Conservation (phyloP, 2,797 vertebrate genomes). For the Sebastes trivittatus region DNA sequence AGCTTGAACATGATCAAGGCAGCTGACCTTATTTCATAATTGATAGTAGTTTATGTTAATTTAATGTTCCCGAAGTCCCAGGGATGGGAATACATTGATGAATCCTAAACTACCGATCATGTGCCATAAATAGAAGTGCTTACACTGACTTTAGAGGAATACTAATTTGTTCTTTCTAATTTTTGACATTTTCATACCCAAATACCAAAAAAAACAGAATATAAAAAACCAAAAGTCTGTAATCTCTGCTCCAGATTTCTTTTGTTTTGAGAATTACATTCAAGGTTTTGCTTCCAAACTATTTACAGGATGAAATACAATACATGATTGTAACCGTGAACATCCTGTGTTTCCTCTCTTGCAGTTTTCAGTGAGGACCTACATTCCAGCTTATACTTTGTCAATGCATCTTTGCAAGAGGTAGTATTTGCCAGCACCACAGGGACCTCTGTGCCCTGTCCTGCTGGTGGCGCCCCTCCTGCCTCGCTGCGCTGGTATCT, state of each 20-base stretch:
- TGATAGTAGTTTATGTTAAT: constrained; percentile 64
- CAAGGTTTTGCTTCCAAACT: background rate
- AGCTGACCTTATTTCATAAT: constrained; percentile 64
- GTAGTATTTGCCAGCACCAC: constrained; percentile 99
- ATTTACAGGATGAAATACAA: background rate
- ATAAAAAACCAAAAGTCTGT: background rate
- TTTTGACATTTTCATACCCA: background rate
- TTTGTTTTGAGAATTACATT: background rate
- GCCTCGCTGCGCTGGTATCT: constrained; percentile 98
- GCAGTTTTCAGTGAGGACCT: constrained; percentile 98
- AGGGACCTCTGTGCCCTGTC: constrained; percentile 98
- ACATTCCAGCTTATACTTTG: constrained; percentile 98
- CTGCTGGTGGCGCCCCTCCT: constrained; percentile 93
- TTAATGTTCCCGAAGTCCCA: constrained; percentile 41
- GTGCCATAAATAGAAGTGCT: constrained; percentile 7
- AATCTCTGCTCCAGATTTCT: background rate
- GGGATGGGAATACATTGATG: constrained; percentile 40
- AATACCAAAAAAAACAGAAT: background rate
- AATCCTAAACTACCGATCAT: constrained; percentile 37
- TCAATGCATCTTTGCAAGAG: constrained; percentile 99
- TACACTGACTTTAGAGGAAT: background rate
- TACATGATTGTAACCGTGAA: background rate
- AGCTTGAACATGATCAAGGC: constrained; percentile 46
- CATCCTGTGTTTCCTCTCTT: constrained; percentile 53
- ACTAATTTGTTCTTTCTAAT: background rate